These are phyloP conservation scores for Astropecten irregularis DNA, from an alignment of 53 echinoderm and acorn worm genomes.

Conservation along the genomic window DNA sequence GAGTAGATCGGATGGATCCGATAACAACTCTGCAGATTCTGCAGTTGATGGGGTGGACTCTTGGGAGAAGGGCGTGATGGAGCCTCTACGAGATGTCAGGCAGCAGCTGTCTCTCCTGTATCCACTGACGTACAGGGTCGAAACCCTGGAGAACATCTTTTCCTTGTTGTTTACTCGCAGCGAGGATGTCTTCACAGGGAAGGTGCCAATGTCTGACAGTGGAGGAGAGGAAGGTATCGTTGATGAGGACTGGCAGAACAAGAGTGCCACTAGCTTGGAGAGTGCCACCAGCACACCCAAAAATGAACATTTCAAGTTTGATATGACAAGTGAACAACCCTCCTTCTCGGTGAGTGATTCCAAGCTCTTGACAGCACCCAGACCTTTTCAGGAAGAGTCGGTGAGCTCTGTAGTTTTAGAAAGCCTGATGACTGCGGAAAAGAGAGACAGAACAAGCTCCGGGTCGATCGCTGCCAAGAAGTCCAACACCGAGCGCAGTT, in stretches of 20 bases:
- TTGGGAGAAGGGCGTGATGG: conserved; percentile 56
- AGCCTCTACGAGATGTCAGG: conserved; percentile 52
- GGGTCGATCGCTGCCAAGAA: conserved; percentile 14
- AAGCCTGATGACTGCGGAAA: background rate
- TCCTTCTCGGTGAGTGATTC: conserved; percentile 2
- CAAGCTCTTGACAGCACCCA: background rate
- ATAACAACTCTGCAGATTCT: background rate
- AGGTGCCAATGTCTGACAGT: conserved; percentile 65
- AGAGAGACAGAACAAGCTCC: conserved; percentile 42
- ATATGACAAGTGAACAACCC: background rate
- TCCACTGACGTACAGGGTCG: conserved; percentile 88
- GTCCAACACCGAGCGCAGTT: conserved; percentile 42
- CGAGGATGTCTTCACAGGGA: conserved; percentile 52
- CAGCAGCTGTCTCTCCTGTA: conserved; percentile 65
- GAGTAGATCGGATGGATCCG: background rate
- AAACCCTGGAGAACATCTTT: conserved; percentile 88
- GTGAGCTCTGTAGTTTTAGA: conserved; percentile 8
- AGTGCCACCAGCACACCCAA: conserved; percentile 43
- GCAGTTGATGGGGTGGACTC: background rate
- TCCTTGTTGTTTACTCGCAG: conserved; percentile 83
- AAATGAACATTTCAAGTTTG: background rate
- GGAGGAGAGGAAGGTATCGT: conserved; percentile 84
- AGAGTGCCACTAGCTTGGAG: conserved; percentile 79
- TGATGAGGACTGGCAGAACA: conserved; percentile 81
- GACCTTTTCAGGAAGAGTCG: conserved; percentile 10